Evolutionary conservation across 2,113 vertebrate species (phyloP).

Genomic region (Halichoeres trimaculatus): DNA sequence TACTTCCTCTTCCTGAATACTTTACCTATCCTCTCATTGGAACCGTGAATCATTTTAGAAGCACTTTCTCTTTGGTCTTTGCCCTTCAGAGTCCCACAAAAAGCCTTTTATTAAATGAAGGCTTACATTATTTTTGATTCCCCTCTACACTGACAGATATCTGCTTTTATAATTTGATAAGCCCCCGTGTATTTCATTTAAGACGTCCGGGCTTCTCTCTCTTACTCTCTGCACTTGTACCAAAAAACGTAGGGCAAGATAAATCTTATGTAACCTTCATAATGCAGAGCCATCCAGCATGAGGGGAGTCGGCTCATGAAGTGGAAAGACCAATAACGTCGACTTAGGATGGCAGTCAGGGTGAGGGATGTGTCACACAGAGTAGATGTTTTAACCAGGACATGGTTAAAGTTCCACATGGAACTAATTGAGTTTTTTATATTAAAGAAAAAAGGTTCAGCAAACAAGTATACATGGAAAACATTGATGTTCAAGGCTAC

Average conservation of each 20-base stretch:
- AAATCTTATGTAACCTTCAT: not conserved
- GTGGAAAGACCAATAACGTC: not conserved
- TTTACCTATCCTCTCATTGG: no score
- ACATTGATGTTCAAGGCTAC: no score
- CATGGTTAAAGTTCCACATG: not conserved
- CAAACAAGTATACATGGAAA: no score
- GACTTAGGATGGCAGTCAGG: not conserved
- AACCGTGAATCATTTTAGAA: no score
- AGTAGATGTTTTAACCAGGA: not conserved
- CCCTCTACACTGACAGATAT: not conserved
- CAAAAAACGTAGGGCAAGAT: not conserved
- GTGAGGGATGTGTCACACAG: not conserved
- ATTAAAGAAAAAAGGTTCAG: no score
- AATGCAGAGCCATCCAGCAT: not conserved
- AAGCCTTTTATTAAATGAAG: not conserved
- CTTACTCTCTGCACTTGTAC: not conserved
- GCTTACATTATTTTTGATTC: not conserved
- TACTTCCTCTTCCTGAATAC: no score
- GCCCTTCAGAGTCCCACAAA: not conserved
- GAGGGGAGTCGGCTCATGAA: not conserved
- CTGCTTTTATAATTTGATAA: not conserved
- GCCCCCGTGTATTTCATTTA: not conserved
- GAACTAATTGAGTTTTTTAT: not conserved
- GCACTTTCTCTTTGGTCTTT: not conserved
- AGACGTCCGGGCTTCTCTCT: not conserved